A percentile compares a stretch with the other conserved stretches of the same genome.
phyloP scores from a whole-genome alignment of 37 sponge, comb jelly and placozoan genomes.

The Spongilla lacustris region DNA sequence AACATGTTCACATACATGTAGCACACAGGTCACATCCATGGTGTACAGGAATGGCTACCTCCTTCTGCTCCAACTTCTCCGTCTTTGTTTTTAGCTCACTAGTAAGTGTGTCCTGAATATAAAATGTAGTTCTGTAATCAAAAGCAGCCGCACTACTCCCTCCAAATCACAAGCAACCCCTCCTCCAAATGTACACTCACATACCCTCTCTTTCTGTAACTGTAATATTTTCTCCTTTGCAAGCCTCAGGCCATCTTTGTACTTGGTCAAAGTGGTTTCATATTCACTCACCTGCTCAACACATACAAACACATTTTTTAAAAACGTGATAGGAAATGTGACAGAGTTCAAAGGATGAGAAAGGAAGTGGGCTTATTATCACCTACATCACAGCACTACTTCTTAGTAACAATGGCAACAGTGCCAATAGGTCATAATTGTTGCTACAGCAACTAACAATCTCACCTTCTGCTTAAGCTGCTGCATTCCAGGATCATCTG shows the following conservation, averaged over 20 bases:
- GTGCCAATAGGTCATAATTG: background rate
- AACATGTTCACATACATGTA: too few relatives aligned
- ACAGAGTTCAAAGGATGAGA: slow-evolving; percentile 4
- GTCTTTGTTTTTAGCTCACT: slow-evolving; percentile 8
- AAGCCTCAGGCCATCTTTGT: slow-evolving; percentile 62
- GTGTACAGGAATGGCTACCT: background rate
- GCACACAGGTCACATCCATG: background rate
- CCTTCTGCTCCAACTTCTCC: slow-evolving; percentile 9
- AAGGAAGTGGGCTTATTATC: background rate
- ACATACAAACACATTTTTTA: background rate
- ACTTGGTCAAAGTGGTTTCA: slow-evolving; percentile 50
- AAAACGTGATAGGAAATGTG: background rate
- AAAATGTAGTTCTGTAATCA: too few relatives aligned
- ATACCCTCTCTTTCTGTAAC: slow-evolving; percentile 66
- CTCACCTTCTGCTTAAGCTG: slow-evolving; percentile 12
- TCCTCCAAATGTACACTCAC: slow-evolving; percentile 25
- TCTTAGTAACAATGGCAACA: too few relatives aligned
- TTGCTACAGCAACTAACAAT: background rate
- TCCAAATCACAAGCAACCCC: background rate
- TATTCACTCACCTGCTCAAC: slow-evolving; percentile 42
- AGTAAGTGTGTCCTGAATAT: background rate
- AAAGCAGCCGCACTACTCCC: background rate
- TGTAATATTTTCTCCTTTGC: slow-evolving; percentile 70
- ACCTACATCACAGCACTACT: too few relatives aligned
- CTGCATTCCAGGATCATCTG: background rate